phyloP scores from a whole-genome alignment of 2,888 invertebrate species.

The Venustoraphidia nigricollis region DNA sequence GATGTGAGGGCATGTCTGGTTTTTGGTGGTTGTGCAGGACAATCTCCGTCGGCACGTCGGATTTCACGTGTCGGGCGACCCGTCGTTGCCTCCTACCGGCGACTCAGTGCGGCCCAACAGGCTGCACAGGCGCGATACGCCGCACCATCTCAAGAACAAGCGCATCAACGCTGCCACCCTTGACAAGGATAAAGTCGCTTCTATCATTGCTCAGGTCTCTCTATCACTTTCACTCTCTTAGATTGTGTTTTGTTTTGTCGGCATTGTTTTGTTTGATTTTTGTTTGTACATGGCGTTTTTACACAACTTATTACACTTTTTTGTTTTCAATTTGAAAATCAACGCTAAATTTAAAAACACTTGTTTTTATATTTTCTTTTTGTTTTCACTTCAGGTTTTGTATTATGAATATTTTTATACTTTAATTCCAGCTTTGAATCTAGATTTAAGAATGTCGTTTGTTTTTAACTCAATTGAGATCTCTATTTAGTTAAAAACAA shows the following conservation, averaged over 20 bases:
- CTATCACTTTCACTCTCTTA: slow-evolving; percentile 2
- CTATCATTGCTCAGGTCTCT: slow-evolving; percentile 51
- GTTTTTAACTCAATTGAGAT: too few species aligned
- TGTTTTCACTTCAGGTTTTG: neutral
- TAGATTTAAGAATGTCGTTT: too few species aligned
- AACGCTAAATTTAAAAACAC: neutral
- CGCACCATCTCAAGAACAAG: slow-evolving; percentile 98
- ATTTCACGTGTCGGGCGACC: slow-evolving; percentile 33
- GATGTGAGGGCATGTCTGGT: too few species aligned
- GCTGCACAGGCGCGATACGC: slow-evolving; percentile 87
- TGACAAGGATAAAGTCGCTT: slow-evolving; percentile 56
- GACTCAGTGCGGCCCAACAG: slow-evolving; percentile 42
- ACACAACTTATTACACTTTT: neutral
- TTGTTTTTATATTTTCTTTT: neutral
- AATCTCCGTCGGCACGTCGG: slow-evolving; percentile 44
- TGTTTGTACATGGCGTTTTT: neutral
- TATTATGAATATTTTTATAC: too few species aligned
- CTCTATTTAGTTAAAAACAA: too few species aligned
- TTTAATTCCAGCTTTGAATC: too few species aligned
- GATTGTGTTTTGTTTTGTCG: neutral
- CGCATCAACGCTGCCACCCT: slow-evolving; percentile 53
- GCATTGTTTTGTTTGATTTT: neutral
- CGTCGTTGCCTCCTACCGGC: slow-evolving; percentile 23
- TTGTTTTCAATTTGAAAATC: neutral
- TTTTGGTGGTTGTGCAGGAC: slow-evolving; percentile 21